These are phyloP conservation scores for Torymus texanus DNA, from an alignment of 2,888 invertebrate species.

Conservation along the genomic window DNA sequence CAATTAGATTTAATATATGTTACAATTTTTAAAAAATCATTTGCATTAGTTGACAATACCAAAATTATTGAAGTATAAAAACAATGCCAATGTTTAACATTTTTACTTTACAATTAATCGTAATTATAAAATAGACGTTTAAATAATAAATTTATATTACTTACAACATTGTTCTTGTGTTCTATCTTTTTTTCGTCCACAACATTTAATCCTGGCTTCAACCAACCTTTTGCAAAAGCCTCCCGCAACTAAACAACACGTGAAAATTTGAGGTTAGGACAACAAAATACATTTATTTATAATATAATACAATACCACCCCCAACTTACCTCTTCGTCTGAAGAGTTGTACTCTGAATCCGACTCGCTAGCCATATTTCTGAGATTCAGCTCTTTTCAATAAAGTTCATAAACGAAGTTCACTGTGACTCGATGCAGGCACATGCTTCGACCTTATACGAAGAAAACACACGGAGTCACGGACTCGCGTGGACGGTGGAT, in stretches of 20 bases:
- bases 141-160: conserved; percentile 64
- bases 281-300: not conserved
- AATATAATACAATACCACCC: not conserved
- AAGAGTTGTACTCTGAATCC: conserved; percentile 77
- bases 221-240: conserved; percentile 88
- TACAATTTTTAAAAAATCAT: not conserved
- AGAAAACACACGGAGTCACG: too few relatives aligned
- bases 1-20: conserved; percentile 13
- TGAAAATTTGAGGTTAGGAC: conserved; percentile 64
- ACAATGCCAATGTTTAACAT: too few relatives aligned
- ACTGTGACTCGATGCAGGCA: not conserved
- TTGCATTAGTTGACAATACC: too few relatives aligned
- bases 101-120: too few relatives aligned
- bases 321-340: conserved; percentile 78
- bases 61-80: too few relatives aligned
- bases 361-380: conserved; percentile 58
- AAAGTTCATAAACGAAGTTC: too few relatives aligned
- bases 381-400: not conserved
- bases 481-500: too few relatives aligned
- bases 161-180: conserved; percentile 85
- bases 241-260: conserved; percentile 84
- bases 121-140: too few relatives aligned
- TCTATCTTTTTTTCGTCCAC: conserved; percentile 79
- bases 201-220: conserved; percentile 91
- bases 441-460: too few relatives aligned